Conservation (phyloP, 2,797 vertebrate species). For the Brotula barbata region DNA sequence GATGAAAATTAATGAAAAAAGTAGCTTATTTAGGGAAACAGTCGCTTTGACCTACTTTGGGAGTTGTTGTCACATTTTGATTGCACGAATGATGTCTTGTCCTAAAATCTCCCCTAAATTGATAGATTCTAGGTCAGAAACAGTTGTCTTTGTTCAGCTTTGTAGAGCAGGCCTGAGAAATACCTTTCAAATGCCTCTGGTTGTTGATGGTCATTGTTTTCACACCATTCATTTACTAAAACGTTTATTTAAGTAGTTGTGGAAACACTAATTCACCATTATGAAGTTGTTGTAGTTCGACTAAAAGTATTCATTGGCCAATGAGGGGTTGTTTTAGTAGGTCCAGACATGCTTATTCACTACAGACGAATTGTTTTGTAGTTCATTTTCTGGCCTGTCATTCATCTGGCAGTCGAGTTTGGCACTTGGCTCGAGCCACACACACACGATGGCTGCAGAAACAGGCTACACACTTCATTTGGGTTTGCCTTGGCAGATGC, state of each 20-base stretch:
- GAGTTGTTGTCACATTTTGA: background rate
- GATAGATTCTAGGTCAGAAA: conserved; percentile 7
- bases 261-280: conserved; percentile 9
- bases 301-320: conserved; percentile 26
- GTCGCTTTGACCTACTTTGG: background rate
- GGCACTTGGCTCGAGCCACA: conserved; percentile 29
- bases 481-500: conserved; percentile 64
- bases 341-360: conserved; percentile 45
- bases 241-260: conserved; percentile 3
- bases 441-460: conserved; percentile 35
- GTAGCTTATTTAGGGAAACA: background rate
- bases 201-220: background rate
- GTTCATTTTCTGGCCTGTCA: conserved; percentile 59
- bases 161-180: background rate
- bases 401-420: conserved; percentile 51
- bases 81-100: background rate
- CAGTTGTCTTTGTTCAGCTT: background rate
- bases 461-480: conserved; percentile 51
- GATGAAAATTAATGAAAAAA: background rate
- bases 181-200: background rate
- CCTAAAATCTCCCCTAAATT: conserved; percentile 1
- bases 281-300: conserved; percentile 22
- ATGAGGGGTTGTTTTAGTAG: conserved; percentile 40
- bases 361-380: conserved; percentile 52
- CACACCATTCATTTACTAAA: background rate